Evolutionary conservation across 2,888 invertebrate species (phyloP), one percentile per base, ranked within the genome.

Genomic region (Heteromyza rotundicornis): DNA sequence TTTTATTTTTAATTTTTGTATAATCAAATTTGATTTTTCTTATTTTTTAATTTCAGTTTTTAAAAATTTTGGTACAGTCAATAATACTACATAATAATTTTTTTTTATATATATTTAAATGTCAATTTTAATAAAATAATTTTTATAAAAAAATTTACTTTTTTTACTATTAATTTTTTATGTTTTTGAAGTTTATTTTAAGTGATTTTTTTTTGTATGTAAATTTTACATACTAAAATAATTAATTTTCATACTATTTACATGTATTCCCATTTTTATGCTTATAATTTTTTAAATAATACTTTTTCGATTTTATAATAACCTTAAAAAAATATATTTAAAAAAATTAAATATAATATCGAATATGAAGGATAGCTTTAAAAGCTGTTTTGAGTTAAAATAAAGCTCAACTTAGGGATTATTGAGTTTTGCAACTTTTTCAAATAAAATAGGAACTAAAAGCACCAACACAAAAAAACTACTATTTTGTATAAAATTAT

Each of bases 51-150:
- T 51, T 23, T 51, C 16, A 14, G 35, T 14, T 56, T 60, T 49
- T 52, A n/a, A 32, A 53, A 67, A 68, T 62, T 70, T 70, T 70
- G 69, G 68, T 70, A 70, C 69, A 69, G 64, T 69, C 62, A 68
- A 69, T 50, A 69, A 70, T 68, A 69, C 66, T 69, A 67, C 5
- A 50, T 58, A 20, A 47, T 53, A 24, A 55, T 35, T 59, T 59
- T 58, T 40, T 47, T 47, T 59, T n/a, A 14, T 32, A 40, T n/a
- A 40, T 24, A 16, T 12, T 52, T 44, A 52, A 44, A 17, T 40
- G 40, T 40, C n/a, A n/a, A n/a, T n/a, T n/a, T n/a, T n/a, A n/a
- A n/a, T n/a, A n/a, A n/a, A n/a, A n/a, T n/a, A n/a, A n/a, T n/a
- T n/a, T n/a, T n/a, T n/a, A n/a, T n/a, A n/a, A n/a, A n/a, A n/a